These are phyloP conservation scores for Ornithoptera priamus DNA, from an alignment of 2,888 invertebrate species.

Conservation along the genomic window DNA sequence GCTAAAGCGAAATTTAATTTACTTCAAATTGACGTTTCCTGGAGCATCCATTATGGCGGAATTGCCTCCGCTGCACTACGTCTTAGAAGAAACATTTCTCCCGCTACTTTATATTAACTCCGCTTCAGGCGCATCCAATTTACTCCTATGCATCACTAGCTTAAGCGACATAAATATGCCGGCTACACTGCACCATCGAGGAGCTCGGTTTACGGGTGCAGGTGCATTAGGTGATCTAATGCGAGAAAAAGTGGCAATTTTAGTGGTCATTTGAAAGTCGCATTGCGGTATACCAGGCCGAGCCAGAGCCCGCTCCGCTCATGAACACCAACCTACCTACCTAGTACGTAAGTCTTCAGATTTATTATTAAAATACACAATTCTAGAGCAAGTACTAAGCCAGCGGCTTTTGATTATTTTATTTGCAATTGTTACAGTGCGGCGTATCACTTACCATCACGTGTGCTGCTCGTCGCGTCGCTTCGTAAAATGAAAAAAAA, in stretches of 20 bases:
- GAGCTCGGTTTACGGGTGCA: conserved; percentile 3
- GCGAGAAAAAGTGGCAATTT: conserved; percentile 9
- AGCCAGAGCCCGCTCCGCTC: conserved; percentile 14
- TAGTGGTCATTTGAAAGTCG: conserved; percentile 20
- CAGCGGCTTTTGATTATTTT: background rate
- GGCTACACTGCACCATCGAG: background rate
- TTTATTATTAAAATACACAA: conserved; percentile 17
- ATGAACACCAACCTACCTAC: conserved; percentile 9
- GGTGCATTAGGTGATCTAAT: conserved; percentile 7
- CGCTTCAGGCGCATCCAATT: background rate
- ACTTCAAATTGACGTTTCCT: background rate
- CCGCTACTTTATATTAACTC: background rate
- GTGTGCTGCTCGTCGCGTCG: no score
- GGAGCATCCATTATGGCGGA: background rate
- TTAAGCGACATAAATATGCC: background rate
- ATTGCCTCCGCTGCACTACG: background rate
- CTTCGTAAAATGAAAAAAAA: no score
- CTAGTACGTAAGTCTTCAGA: background rate
- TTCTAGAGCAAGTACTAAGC: background rate
- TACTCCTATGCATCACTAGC: background rate
- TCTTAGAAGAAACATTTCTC: background rate
- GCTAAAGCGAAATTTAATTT: background rate
- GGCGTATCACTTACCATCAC: no score
- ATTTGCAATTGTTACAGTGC: no score
- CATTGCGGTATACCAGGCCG: conserved; percentile 17